Base-by-base conservation (phyloP, 2,113 vertebrate species). In the Etheostoma spectabile region DNA sequence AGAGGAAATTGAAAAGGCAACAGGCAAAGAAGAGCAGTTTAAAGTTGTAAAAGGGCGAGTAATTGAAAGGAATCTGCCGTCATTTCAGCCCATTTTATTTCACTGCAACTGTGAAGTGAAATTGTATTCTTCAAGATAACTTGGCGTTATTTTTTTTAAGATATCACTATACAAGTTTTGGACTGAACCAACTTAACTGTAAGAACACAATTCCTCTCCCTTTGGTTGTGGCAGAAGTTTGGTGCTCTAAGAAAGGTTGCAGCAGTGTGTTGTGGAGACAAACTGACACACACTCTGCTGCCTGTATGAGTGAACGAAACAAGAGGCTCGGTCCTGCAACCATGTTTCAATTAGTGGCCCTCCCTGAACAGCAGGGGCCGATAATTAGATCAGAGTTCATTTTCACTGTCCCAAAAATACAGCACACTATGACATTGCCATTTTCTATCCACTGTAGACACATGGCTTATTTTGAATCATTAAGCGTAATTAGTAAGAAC, bases 321-420 rank as follows among this genome's bases (percentile, higher is more conserved):
- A 74, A 82, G 83, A 78, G 57, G 75, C 62, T 51, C 22, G 18
- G 62, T 66, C 79, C 63, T 80, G 74, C 82, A 67, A 62, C 83
- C 80, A 46, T 8, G 49, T 82, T 92, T 91, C 89, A 93, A 90
- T 90, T 91, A 89, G 79, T 56, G 49, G 38, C 78, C 83, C 83
- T 70, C 79, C 79, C 66, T 85, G 74, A 86, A 84, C 85, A 77
- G 80, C 74, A 46, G 80, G 80, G 84, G 80, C 69, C 21, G 65
- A 90, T 94, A 93, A 95, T 95, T 94, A 94, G 87, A 93, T 93
- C 86, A 91, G 81, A 94, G 92, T 88, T 94, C 84, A 91, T 93
- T 94, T 93, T 87, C 87, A 79, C 79, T 66, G 85, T 85, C 90
- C 88, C 92, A 92, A 92, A 92, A 93, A 95, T 92, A 94, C 55